Base-by-base conservation (phyloP, 2,797 vertebrate genomes). In the Sciurus vulgaris region DNA sequence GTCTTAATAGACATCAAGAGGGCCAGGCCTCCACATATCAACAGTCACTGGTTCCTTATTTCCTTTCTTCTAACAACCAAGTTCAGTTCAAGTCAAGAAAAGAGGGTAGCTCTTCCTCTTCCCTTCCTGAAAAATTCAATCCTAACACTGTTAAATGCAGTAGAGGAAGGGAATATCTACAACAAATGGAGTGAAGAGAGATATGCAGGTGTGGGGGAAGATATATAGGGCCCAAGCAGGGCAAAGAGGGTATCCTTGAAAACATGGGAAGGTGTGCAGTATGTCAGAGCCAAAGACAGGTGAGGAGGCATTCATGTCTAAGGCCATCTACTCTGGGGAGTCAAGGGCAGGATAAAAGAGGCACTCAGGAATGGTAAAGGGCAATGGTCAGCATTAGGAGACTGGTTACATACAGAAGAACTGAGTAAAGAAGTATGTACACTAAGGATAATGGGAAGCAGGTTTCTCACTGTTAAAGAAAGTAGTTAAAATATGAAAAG, bases 51-150 rank as follows among this genome's bases (percentile, higher is more conserved):
- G 24, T 93, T 89, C 76, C 56, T 76, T 9, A 92, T 47, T 79
- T 92, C 38, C 54, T 87, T 81, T 92, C 47, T 84, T 96, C 54
- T 63, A 92, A 91, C 30, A 95, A 89, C 38, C 7, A 81, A 96
- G 59, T 84, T 93, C 82, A 95, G 67, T 76, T 90, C 30, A 94
- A 82, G 41, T 83, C 67, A 93, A 89, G 72, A 81, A 85, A 94
- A 86, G n/a, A 92, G 30, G 17, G n/a, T 28, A 91, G 35, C 41
- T 89, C 63, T 90, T 93, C 38, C 54, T 91, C n/a, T 92, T 82
- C 67, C n/a, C 11, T 92, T 94, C 38, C 77, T 83, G 20, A 92
- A 92, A 94, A 96, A 87, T 65, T 87, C 49, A 93, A 51, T 33
- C 77, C 73, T 92, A 96, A 79, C 90, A 51, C 44, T 65, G 72